These are phyloP conservation scores for Prionchulus punctatus DNA, from an alignment of 2,888 invertebrate species.

Conservation along the genomic window DNA sequence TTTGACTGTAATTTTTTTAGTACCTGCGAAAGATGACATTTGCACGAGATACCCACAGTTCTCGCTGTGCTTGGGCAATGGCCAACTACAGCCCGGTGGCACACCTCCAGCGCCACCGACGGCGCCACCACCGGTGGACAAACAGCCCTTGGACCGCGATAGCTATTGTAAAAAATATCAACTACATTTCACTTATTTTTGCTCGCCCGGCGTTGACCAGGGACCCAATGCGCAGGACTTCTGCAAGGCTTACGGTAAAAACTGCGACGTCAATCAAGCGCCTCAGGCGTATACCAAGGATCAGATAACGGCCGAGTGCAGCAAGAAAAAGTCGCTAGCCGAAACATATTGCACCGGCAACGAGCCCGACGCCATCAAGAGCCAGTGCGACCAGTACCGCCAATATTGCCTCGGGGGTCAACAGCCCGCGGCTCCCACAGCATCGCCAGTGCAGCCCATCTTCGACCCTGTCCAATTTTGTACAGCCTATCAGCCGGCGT, in stretches of 20 bases:
- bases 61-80: no score
- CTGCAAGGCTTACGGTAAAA: not conserved
- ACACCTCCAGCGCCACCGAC: no score
- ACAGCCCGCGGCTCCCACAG: not conserved
- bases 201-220: not conserved
- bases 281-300: not conserved
- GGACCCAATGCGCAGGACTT: not conserved
- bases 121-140: not conserved
- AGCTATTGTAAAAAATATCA: slow-evolving; percentile 1
- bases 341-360: not conserved
- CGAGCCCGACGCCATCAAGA: not conserved
- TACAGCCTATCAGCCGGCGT: not conserved
- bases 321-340: not conserved
- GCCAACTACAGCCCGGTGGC: no score
- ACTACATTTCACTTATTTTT: slow-evolving; percentile 1
- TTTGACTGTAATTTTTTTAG: no score
- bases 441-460: no score
- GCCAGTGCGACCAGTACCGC: not conserved
- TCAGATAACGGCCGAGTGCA: not conserved
- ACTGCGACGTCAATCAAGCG: not conserved
- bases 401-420: not conserved
- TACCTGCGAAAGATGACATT: no score
- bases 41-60: no score
- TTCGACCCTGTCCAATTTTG: not conserved
- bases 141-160: not conserved